Percentiles rank a stretch among this genome's conserved stretches.
These are phyloP conservation scores for Palythoa grandiflora DNA, from an alignment of 92 coral and sea anemone genomes.

Conservation along the genomic window DNA sequence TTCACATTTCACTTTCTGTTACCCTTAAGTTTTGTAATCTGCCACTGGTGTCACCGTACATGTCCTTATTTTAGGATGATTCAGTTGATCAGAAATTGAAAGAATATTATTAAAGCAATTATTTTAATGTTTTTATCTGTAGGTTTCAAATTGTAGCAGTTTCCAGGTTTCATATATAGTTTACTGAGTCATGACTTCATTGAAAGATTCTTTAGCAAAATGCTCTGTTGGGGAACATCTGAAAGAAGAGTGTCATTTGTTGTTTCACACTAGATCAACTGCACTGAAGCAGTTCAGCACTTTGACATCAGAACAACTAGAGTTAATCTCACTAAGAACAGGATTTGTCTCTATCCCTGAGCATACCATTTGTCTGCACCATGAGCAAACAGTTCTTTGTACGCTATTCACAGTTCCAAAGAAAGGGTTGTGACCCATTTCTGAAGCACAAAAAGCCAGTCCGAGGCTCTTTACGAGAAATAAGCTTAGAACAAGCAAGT, in stretches of 20 bases:
- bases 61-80: neutral
- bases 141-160: neutral
- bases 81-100: neutral
- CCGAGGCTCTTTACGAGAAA: conserved; percentile 56
- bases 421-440: conserved; percentile 58
- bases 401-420: conserved; percentile 55
- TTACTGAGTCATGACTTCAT: conserved; percentile 28
- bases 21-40: neutral
- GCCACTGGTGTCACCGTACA: neutral
- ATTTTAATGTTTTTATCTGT: neutral
- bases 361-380: conserved; percentile 46
- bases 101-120: neutral
- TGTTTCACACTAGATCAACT: conserved; percentile 47
- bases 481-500: conserved; percentile 41
- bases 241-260: conserved; percentile 55
- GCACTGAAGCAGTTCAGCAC: conserved; percentile 49
- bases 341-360: conserved; percentile 50
- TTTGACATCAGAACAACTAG: conserved; percentile 40
- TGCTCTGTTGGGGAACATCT: conserved; percentile 55
- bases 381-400: conserved; percentile 57
- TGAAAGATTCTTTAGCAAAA: conserved; percentile 16
- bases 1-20: neutral
- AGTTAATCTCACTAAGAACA: conserved; percentile 54
- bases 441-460: conserved; percentile 47
- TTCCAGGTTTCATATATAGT: neutral